phyloP scores from a whole-genome alignment of 2,888 invertebrate genomes.

The Athalia rosae region DNA sequence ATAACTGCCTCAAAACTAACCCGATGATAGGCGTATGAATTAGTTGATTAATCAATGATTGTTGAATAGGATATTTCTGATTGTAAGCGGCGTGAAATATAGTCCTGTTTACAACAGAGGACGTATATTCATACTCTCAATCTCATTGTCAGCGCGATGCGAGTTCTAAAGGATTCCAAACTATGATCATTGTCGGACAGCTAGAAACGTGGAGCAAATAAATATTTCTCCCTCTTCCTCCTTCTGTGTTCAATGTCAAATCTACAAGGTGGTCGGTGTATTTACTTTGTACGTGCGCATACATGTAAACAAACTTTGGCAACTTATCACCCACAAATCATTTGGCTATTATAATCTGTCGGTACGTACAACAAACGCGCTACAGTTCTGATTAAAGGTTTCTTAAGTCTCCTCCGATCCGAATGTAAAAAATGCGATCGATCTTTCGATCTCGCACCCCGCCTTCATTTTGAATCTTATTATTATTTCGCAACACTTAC shows the following conservation, averaged over 20 bases:
- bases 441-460: no score
- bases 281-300: neutral
- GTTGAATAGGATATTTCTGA: no score
- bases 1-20: no score
- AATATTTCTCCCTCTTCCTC: no score
- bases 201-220: neutral
- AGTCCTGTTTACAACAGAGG: constrained; percentile 5
- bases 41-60: no score
- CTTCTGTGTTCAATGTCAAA: constrained; percentile 20
- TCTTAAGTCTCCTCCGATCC: no score
- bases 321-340: neutral
- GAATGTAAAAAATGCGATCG: no score
- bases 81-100: no score
- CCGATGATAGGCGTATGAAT: no score
- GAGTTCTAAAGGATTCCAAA: constrained; percentile 9
- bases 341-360: neutral
- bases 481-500: no score
- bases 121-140: constrained; percentile 26
- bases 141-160: neutral
- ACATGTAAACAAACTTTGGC: neutral
- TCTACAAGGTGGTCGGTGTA: neutral
- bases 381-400: neutral
- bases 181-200: neutral
- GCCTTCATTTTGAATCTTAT: no score
- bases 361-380: neutral